Conservation (phyloP, 2,888 invertebrate species). For the Cyaniris semiargus region DNA sequence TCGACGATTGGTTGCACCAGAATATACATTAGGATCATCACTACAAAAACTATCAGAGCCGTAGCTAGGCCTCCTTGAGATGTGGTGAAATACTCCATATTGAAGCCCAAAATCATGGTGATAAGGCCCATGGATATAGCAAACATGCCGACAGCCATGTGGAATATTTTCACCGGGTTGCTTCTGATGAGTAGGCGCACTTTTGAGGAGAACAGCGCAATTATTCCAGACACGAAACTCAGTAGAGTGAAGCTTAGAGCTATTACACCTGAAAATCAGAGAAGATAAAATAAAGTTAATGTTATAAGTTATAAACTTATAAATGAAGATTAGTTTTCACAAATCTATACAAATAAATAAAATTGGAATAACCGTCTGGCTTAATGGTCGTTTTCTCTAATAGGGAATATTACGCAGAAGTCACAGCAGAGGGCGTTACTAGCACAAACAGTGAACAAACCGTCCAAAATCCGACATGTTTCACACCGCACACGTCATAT, state of each 20-base stretch:
- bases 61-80: slow-evolving; percentile 57
- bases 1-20: slow-evolving; percentile 65
- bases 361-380: no score
- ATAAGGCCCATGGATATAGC: slow-evolving; percentile 77
- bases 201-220: slow-evolving; percentile 75
- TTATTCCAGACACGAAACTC: slow-evolving; percentile 71
- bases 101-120: slow-evolving; percentile 66
- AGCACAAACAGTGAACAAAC: no score
- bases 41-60: slow-evolving; percentile 62
- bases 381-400: no score
- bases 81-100: slow-evolving; percentile 61
- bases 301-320: neutral
- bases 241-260: slow-evolving; percentile 71
- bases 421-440: no score
- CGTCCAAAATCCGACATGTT: no score
- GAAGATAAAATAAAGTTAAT: neutral
- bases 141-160: slow-evolving; percentile 75
- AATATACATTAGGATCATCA: slow-evolving; percentile 58
- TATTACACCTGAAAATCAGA: slow-evolving; percentile 67
- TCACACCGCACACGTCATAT: no score
- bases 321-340: neutral
- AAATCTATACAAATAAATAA: no score
- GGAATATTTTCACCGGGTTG: slow-evolving; percentile 72
- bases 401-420: no score
- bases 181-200: slow-evolving; percentile 71